phyloP scores from a whole-genome alignment of 1,140 invertebrate genomes.

The Drosophila takahashii region DNA sequence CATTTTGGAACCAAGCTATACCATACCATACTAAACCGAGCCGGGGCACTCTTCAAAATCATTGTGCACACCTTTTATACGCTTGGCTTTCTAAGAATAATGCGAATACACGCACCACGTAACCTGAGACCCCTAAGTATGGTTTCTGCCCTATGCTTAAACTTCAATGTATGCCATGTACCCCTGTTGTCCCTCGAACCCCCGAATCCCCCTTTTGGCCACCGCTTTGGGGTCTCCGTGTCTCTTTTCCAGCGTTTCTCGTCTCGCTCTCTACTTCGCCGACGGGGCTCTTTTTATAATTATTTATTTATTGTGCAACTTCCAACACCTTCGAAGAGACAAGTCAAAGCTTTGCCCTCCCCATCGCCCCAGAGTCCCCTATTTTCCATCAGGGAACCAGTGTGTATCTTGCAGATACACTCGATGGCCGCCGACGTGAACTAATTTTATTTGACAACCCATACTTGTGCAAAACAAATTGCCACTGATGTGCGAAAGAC shows the following conservation, averaged over 20 bases:
- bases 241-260: conserved; percentile 22
- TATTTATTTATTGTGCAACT: conserved; percentile 85
- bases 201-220: not conserved
- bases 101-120: conserved; percentile 79
- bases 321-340: conserved; percentile 84
- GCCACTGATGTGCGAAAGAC: conserved; percentile 84
- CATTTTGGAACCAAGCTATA: conserved; percentile 9
- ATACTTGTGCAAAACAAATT: conserved; percentile 85
- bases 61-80: conserved; percentile 82
- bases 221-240: not conserved
- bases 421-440: conserved; percentile 74
- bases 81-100: conserved; percentile 81
- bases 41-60: conserved; percentile 64
- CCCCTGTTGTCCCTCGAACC: conserved; percentile 9
- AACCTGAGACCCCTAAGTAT: conserved; percentile 78
- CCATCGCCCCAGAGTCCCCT: not conserved
- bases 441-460: conserved; percentile 85
- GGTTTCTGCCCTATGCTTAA: conserved; percentile 82
- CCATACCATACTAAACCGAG: conserved; percentile 1
- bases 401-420: conserved; percentile 52
- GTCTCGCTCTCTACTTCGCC: conserved; percentile 27
- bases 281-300: conserved; percentile 65
- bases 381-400: not conserved
- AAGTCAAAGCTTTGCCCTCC: conserved; percentile 74
- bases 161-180: conserved; percentile 77